These are phyloP conservation scores for Nyctibius grandis DNA, from an alignment of 2,797 vertebrate species.

Conservation along the genomic window DNA sequence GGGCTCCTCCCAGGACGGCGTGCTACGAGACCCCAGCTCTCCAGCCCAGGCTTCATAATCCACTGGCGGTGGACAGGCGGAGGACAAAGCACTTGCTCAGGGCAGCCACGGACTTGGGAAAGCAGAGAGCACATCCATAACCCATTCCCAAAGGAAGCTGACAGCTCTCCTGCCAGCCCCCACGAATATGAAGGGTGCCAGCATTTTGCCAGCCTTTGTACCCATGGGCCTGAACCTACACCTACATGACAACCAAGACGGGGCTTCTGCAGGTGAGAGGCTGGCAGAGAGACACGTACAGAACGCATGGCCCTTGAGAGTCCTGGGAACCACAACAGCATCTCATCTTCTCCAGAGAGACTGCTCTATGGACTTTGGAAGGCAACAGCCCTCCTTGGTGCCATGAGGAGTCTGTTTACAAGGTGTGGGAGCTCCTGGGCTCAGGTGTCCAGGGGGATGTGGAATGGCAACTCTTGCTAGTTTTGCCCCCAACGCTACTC, in stretches of 20 bases:
- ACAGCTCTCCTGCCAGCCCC: not conserved
- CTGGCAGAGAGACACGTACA: not conserved
- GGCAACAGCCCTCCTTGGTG: not conserved
- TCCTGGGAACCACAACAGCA: not conserved
- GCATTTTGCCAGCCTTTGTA: not conserved
- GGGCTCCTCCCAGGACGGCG: not conserved
- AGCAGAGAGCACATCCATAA: not conserved
- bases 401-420: not conserved
- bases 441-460: not conserved
- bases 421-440: not conserved
- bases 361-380: not conserved
- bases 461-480: not conserved
- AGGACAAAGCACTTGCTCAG: not conserved
- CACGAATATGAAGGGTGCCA: not conserved
- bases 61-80: not conserved
- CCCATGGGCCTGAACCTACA: not conserved
- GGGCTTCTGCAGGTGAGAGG: not conserved
- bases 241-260: not conserved
- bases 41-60: not conserved
- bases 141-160: not conserved
- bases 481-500: not conserved
- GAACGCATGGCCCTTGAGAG: not conserved
- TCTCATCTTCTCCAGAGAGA: not conserved
- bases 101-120: not conserved
- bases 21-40: not conserved